Evolutionary conservation across 2,888 invertebrate species (phyloP).

Genomic region (Dolichomitus sp.): DNA sequence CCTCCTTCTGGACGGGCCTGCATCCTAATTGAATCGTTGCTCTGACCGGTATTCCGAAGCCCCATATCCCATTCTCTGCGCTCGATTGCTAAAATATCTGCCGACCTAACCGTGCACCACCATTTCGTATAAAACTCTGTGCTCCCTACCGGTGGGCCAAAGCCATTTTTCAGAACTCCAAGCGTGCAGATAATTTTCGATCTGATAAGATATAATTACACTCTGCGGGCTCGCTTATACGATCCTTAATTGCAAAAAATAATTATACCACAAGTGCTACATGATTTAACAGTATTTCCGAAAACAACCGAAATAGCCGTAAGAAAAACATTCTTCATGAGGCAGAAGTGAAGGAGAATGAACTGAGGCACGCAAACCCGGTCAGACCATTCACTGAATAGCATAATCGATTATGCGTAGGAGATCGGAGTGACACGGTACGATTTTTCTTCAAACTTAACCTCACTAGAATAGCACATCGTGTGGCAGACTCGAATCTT

Average conservation of each 20-base stretch:
- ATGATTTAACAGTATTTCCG: slow-evolving; percentile 47
- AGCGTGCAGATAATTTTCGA: slow-evolving; percentile 49
- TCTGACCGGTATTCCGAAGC: slow-evolving; percentile 54
- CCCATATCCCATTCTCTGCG: slow-evolving; percentile 23
- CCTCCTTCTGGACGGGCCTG: slow-evolving; percentile 65
- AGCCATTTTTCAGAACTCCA: slow-evolving; percentile 34
- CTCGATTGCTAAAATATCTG: slow-evolving; percentile 37
- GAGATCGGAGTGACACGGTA: background rate
- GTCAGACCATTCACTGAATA: slow-evolving; percentile 33
- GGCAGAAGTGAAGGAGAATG: background rate
- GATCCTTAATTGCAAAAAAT: slow-evolving; percentile 63
- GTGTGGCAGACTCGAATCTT: too few relatives aligned
- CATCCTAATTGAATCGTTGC: slow-evolving; percentile 75
- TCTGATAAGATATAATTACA: slow-evolving; percentile 65
- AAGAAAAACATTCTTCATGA: background rate
- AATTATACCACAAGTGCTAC: slow-evolving; percentile 47
- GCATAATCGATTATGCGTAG: slow-evolving; percentile 30
- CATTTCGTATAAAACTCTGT: slow-evolving; percentile 21
- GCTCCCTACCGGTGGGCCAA: background rate
- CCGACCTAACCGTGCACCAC: slow-evolving; percentile 15
- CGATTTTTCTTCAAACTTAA: background rate
- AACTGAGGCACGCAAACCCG: slow-evolving; percentile 20
- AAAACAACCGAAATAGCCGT: slow-evolving; percentile 39
- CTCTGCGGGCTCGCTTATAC: background rate
- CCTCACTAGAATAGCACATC: too few relatives aligned